Conservation (phyloP, 2,797 vertebrate genomes). For the Sphenodon punctatus region DNA sequence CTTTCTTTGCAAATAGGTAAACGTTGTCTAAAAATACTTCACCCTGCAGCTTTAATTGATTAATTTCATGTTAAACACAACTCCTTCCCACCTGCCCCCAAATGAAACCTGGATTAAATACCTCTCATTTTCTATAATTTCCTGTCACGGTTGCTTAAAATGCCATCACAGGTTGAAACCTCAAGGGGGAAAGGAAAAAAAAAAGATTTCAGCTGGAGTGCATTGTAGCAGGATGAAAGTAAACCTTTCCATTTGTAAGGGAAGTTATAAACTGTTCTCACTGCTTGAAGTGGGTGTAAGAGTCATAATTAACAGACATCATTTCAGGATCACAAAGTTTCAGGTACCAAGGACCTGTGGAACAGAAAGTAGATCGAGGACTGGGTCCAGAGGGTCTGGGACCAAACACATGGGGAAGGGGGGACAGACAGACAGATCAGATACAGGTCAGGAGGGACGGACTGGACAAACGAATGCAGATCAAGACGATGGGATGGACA, state of each 20-base stretch:
- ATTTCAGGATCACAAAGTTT: not conserved
- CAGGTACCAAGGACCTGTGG: no score
- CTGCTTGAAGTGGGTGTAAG: not conserved
- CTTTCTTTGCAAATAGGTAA: not conserved
- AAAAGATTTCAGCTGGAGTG: not conserved
- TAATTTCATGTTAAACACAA: not conserved
- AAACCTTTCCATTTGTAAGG: not conserved
- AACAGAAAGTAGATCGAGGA: no score
- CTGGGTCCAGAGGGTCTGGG: no score
- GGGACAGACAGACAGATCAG: no score
- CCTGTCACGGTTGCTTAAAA: not conserved
- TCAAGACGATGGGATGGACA: no score
- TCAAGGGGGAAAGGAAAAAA: not conserved
- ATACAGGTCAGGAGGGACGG: no score
- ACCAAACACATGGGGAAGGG: no score
- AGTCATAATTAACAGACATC: not conserved
- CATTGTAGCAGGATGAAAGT: not conserved
- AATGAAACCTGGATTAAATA: accelerated
- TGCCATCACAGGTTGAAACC: not conserved
- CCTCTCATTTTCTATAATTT: not conserved
- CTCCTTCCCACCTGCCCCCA: not conserved
- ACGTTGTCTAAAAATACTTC: not conserved
- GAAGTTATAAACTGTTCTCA: not conserved
- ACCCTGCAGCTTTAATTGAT: not conserved
- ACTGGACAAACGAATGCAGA: no score